Percentiles rank a stretch among this genome's conserved stretches.
These are phyloP conservation scores for Ciconia maguari DNA, from an alignment of 2,113 vertebrate species.

Conservation along the genomic window DNA sequence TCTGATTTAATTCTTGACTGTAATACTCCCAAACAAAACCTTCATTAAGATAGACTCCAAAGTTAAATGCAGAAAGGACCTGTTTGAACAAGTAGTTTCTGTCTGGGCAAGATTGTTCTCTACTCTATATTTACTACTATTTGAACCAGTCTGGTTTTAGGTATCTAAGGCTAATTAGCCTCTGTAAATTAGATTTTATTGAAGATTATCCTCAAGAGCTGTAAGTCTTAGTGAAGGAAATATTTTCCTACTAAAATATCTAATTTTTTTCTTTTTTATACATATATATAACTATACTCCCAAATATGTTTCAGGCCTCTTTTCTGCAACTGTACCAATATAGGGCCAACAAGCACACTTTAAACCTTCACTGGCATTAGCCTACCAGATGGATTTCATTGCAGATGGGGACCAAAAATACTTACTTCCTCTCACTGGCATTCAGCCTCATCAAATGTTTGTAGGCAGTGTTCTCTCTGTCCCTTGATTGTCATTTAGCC, in stretches of 20 bases:
- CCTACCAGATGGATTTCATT: not conserved
- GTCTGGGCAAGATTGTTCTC: constrained; percentile 33
- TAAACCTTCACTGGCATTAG: not conserved
- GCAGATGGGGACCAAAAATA: not conserved
- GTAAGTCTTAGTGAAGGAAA: not conserved
- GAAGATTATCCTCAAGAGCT: not conserved
- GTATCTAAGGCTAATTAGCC: constrained; percentile 32
- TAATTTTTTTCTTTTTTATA: not conserved
- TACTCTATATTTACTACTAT: not conserved
- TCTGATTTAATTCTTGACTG: constrained; percentile 46
- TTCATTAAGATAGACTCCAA: constrained; percentile 43
- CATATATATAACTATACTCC: not conserved
- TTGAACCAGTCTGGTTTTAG: constrained; percentile 28
- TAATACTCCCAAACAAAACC: constrained; percentile 32
- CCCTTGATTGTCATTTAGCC: not conserved
- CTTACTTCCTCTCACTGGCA: not conserved
- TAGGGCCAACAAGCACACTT: not conserved
- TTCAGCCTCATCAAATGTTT: not conserved
- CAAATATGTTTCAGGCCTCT: not conserved
- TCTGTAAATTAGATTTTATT: constrained; percentile 5
- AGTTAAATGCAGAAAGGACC: not conserved
- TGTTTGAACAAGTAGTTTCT: constrained; percentile 44
- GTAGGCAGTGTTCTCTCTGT: not conserved
- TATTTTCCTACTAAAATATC: not conserved
- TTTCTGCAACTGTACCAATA: not conserved